These are phyloP conservation scores for Drosophila hamatofila DNA, from an alignment of 2,888 invertebrate species.

Conservation along the genomic window DNA sequence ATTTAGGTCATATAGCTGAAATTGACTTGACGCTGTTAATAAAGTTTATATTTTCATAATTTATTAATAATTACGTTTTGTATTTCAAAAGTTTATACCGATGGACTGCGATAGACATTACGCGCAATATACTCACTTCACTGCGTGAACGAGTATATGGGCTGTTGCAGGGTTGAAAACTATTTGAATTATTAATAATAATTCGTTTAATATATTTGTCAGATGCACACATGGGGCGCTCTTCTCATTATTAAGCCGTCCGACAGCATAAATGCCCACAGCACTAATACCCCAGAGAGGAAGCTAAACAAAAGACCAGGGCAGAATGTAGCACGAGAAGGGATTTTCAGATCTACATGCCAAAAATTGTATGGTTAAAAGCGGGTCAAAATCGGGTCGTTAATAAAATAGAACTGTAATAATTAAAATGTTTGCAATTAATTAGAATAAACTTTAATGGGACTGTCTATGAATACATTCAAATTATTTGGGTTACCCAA, in stretches of 20 bases:
- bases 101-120: not conserved
- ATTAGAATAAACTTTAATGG: not conserved
- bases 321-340: not conserved
- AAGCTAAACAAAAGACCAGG: slow-evolving; percentile 9
- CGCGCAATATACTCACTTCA: not conserved
- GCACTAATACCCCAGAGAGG: slow-evolving; percentile 7
- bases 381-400: not conserved
- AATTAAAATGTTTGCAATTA: not conserved
- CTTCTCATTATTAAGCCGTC: slow-evolving; percentile 31
- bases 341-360: not conserved
- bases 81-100: not conserved
- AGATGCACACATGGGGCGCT: slow-evolving; percentile 20
- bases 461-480: not conserved
- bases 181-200: slow-evolving; percentile 66
- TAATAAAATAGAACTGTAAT: not conserved
- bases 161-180: slow-evolving; percentile 21
- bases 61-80: not conserved
- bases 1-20: no score
- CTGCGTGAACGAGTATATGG: not conserved
- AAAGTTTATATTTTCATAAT: not conserved
- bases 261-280: not conserved
- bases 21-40: no score
- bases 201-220: slow-evolving; percentile 61
- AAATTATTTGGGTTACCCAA: not conserved
- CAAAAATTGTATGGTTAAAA: not conserved